Percentiles rank a stretch among this genome's conserved stretches.
Evolutionary conservation across 2,797 vertebrate genomes (phyloP).

Genomic region (Eospalax fontanierii): DNA sequence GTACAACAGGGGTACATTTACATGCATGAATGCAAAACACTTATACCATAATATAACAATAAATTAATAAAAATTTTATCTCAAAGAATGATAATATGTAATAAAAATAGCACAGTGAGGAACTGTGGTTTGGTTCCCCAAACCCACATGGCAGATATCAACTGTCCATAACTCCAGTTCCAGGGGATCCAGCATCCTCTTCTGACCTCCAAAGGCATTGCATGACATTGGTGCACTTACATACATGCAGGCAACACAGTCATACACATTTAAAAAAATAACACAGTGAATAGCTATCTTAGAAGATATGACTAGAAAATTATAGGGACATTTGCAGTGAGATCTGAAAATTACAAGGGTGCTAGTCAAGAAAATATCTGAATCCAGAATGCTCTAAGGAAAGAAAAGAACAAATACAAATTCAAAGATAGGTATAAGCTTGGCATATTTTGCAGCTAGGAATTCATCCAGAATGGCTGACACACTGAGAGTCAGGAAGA

Average conservation of each 20-base stretch:
- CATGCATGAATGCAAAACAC: neutral
- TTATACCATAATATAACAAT: neutral
- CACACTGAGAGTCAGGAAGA: neutral
- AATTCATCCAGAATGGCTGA: slow-evolving; percentile 3
- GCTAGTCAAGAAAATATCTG: slow-evolving; percentile 41
- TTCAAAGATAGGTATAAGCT: neutral
- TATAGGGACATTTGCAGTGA: slow-evolving; percentile 37
- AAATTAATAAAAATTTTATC: too few species aligned
- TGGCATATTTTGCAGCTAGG: slow-evolving; percentile 32
- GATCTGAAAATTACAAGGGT: slow-evolving; percentile 23
- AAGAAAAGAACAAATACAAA: slow-evolving; percentile 32
- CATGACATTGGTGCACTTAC: too few species aligned
- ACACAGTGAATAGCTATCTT: neutral
- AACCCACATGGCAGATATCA: too few species aligned
- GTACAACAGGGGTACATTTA: too few species aligned
- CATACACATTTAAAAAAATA: neutral
- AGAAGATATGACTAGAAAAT: neutral
- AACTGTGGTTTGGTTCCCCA: too few species aligned
- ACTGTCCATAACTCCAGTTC: too few species aligned
- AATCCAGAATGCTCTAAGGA: slow-evolving; percentile 29
- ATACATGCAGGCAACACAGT: neutral
- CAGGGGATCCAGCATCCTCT: too few species aligned
- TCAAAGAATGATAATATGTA: too few species aligned
- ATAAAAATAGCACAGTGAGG: too few species aligned
- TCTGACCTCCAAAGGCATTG: too few species aligned